These are phyloP conservation scores for Andrena chrysosceles DNA, from an alignment of 2,888 invertebrate species.

Conservation along the genomic window DNA sequence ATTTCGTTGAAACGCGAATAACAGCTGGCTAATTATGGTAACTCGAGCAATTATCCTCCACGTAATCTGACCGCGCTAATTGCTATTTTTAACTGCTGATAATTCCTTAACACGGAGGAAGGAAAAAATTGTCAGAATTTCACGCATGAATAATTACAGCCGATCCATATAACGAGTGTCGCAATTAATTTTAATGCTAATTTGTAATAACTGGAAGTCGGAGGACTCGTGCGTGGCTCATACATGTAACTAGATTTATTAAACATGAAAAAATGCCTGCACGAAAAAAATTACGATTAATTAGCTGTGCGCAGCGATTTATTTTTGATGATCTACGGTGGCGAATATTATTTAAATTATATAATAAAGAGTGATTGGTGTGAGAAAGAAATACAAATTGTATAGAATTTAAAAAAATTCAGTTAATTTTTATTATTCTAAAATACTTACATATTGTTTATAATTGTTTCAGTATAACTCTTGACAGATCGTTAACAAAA, in stretches of 20 bases:
- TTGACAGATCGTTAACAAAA: background rate
- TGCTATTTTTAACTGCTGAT: slow-evolving; percentile 45
- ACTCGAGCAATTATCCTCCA: slow-evolving; percentile 51
- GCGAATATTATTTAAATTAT: too few species aligned
- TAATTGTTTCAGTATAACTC: background rate
- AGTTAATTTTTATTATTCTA: too few species aligned
- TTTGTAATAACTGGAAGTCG: background rate
- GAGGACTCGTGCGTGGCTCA: background rate
- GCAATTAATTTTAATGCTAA: background rate
- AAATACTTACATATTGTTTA: too few species aligned
- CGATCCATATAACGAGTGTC: background rate
- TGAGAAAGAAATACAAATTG: too few species aligned
- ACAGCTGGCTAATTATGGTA: slow-evolving; percentile 56
- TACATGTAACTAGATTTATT: too few species aligned
- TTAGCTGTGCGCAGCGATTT: too few species aligned
- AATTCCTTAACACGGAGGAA: slow-evolving; percentile 10
- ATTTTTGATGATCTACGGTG: too few species aligned
- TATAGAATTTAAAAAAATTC: too few species aligned
- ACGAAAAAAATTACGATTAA: too few species aligned
- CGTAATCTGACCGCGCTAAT: slow-evolving; percentile 44
- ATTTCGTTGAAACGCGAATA: slow-evolving; percentile 55
- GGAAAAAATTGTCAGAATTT: background rate
- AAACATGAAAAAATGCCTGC: too few species aligned
- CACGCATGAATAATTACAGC: slow-evolving; percentile 1
- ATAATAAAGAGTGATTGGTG: too few species aligned